Evolutionary conservation across 2,888 invertebrate genomes (phyloP).

Genomic region (Drosophila heteroneura): DNA sequence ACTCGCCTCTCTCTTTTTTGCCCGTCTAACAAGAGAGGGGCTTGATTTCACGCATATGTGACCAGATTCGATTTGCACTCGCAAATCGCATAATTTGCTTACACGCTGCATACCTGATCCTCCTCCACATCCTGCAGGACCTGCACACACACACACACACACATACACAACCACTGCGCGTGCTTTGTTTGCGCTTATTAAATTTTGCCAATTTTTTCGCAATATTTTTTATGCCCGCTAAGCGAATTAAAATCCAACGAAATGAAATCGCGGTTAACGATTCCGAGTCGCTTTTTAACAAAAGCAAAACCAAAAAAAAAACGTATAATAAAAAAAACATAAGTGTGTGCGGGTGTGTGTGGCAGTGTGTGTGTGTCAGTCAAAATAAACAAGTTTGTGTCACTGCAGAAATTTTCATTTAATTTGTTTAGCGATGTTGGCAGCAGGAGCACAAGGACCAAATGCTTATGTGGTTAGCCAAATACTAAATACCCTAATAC

Average conservation of each 20-base stretch:
- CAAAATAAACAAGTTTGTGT: conserved; percentile 84
- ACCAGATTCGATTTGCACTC: conserved; percentile 75
- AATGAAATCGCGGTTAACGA: conserved; percentile 73
- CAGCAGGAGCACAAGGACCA: conserved; percentile 19
- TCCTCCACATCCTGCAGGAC: conserved; percentile 42
- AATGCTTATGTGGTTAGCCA: neutral
- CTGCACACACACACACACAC: neutral
- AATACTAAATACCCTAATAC: conserved; percentile 13
- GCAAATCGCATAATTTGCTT: conserved; percentile 56
- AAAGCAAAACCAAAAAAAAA: conserved; percentile 13
- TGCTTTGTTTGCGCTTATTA: conserved; percentile 75
- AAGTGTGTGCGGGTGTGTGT: conserved; percentile 18
- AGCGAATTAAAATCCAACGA: conserved; percentile 71
- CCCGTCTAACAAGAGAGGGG: neutral
- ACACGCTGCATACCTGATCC: conserved; percentile 33
- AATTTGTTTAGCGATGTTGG: conserved; percentile 77
- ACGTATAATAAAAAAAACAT: conserved; percentile 1
- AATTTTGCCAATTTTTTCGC: conserved; percentile 72
- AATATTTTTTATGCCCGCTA: conserved; percentile 48
- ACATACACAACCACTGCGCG: neutral
- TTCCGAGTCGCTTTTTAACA: conserved; percentile 63
- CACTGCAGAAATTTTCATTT: conserved; percentile 84
- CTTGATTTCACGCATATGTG: conserved; percentile 80
- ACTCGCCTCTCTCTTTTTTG: conserved; percentile 21
- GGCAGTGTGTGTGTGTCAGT: conserved; percentile 62